Base-by-base conservation (phyloP, 1,140 invertebrate genomes). In the Plodia interpunctella region DNA sequence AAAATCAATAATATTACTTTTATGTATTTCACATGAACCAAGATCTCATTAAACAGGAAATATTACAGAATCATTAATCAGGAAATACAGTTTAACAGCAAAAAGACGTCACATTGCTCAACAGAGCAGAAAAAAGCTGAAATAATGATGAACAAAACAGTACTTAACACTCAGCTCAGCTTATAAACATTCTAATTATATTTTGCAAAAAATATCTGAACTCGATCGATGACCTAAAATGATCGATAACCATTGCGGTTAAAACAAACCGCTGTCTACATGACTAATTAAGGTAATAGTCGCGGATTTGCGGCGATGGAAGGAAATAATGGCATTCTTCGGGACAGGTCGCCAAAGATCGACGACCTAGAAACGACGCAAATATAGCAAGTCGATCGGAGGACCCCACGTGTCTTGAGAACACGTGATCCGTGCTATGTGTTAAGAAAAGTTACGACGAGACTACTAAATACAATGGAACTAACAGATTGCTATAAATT, bases 331-430 rank as follows among this genome's bases (percentile, higher is more conserved):
- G 13, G 61, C 60, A 60, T 60, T 25, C 50, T 59, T 50, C 60
- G 69, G 64, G 69, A 72, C 73, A 65, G 78, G 75, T 81, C 78
- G 78, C 49, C 54, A 51, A 60, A 78, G 80, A 83, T 66, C 78
- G 78, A 81, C 76, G 80, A 78, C 80, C 80, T 70, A 80, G 65
- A 78, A 80, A 75, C 66, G 58, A 63, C 63, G 53, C 65, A 66
- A 68, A 69, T 69, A 65, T 62, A 57, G 28, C 66, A 49, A 57
- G 55, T 49, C 35, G 55, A 15, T 44, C 32, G 38, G 15, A 4
- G 10, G 57, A 32, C 65, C 67, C 72, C 72, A 70, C 77, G 38
- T 44, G 13, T 15, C 38, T 44, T 15, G 1, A 13, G 11, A 38
- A 38, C 35, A 38, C 11, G 35, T 38, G 35, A 38, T 9, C 3